Percentiles rank a stretch among this genome's conserved stretches.
These are phyloP conservation scores for Phymorhynchus buccinoides DNA, from an alignment of 1,140 invertebrate species.

Conservation along the genomic window DNA sequence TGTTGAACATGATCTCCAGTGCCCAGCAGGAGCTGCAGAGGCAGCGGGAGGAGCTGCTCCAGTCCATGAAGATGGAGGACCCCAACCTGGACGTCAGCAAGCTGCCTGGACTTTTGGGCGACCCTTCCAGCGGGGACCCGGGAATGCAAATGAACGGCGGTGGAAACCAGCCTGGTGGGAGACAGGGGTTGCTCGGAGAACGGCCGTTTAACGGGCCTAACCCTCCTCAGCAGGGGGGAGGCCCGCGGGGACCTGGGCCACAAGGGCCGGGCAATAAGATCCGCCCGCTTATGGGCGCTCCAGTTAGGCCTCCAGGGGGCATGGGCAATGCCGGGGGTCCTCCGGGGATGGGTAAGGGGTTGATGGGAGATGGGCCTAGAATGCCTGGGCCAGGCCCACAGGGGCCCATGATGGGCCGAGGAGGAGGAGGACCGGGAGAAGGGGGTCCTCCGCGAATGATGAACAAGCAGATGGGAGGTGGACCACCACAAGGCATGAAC, in stretches of 20 bases:
- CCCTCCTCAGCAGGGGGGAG: neutral
- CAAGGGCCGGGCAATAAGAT: neutral
- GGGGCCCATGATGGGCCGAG: neutral
- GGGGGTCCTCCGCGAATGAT: neutral
- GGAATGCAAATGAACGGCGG: no score
- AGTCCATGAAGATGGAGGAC: neutral
- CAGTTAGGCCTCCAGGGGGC: neutral
- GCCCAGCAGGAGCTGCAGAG: neutral
- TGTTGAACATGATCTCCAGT: neutral
- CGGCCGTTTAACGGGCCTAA: neutral
- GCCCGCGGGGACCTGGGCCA: neutral
- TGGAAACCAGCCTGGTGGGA: neutral
- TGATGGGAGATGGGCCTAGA: neutral
- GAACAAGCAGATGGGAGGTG: neutral
- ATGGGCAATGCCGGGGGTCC: neutral
- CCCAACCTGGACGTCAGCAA: slow-evolving; percentile 5
- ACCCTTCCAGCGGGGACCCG: neutral
- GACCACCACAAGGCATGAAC: neutral
- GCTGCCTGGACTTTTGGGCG: neutral
- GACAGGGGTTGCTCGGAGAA: neutral
- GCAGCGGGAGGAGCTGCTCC: neutral
- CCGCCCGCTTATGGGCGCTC: neutral
- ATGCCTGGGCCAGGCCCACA: neutral
- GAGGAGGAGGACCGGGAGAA: neutral
- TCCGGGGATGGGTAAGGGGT: neutral